Conservation (phyloP, 1,140 invertebrate genomes). For the Achroia grisella region DNA sequence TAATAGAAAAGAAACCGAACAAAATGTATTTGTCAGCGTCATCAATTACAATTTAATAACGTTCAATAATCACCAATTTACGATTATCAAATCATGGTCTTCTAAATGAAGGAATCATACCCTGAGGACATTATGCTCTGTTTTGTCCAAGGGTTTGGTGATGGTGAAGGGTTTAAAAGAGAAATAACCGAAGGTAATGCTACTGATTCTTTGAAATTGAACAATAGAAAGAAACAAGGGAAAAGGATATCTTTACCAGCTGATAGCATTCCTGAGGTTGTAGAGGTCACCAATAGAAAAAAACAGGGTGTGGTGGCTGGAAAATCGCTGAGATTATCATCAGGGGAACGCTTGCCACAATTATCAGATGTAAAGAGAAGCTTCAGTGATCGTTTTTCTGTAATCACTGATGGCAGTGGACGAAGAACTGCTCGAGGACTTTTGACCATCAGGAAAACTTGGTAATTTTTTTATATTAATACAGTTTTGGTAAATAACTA, state of each 20-base stretch:
- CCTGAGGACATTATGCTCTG: constrained; percentile 68
- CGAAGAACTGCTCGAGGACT: constrained; percentile 45
- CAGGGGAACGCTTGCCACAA: constrained; percentile 25
- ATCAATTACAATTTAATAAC: constrained; percentile 3
- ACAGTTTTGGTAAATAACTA: no score
- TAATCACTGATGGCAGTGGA: constrained; percentile 47
- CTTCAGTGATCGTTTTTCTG: constrained; percentile 59
- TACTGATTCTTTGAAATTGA: constrained; percentile 17
- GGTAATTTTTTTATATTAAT: constrained; percentile 38
- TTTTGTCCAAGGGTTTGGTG: constrained; percentile 60
- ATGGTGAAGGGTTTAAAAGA: constrained; percentile 40
- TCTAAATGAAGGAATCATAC: constrained; percentile 66
- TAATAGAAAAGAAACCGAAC: no score
- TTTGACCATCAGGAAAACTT: constrained; percentile 63
- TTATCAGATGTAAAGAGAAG: constrained; percentile 58
- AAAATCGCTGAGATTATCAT: constrained; percentile 47
- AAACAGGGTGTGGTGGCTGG: constrained; percentile 22
- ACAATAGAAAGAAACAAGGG: constrained; percentile 24
- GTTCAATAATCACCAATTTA: neutral
- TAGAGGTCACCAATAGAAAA: constrained; percentile 19
- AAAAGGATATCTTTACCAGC: constrained; percentile 31
- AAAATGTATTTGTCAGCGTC: neutral
- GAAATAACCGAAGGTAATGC: constrained; percentile 26
- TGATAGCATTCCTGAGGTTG: constrained; percentile 6
- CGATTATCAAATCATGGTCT: constrained; percentile 24